Evolutionary conservation across 2,113 vertebrate genomes (phyloP).

Genomic region (Neofelis nebulosa): DNA sequence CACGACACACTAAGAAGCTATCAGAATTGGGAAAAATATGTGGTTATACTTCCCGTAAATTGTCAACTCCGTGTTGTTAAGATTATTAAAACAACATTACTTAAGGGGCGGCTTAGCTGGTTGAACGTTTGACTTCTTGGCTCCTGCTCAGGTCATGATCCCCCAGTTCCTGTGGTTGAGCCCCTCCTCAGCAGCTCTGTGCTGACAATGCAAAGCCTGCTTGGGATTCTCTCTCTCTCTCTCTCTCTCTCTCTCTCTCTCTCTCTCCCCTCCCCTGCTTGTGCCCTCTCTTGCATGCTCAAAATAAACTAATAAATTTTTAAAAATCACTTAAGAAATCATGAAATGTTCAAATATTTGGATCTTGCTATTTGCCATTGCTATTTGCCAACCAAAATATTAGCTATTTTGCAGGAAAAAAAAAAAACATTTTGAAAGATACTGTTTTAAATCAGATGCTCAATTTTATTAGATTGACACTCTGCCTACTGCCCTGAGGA

Average conservation of each 20-base stretch:
- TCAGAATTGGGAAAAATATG: background rate
- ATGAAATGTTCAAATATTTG: background rate
- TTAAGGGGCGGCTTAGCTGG: background rate
- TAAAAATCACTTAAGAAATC: background rate
- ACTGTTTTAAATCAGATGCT: background rate
- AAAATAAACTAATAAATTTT: too few relatives aligned
- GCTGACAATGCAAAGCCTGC: too few relatives aligned
- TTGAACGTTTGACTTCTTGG: too few relatives aligned
- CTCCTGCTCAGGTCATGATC: too few relatives aligned
- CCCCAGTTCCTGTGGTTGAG: too few relatives aligned
- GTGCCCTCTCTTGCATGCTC: too few relatives aligned
- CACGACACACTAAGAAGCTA: background rate
- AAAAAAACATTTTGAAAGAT: background rate
- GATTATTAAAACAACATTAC: background rate
- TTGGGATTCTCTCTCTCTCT: too few relatives aligned
- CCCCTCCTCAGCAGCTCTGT: too few relatives aligned
- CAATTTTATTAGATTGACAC: too few relatives aligned
- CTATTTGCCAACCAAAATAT: background rate
- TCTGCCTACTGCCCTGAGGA: too few relatives aligned
- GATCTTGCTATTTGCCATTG: background rate
- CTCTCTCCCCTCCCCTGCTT: too few relatives aligned
- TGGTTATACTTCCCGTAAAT: background rate
- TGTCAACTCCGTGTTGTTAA: background rate
- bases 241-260: too few relatives aligned
- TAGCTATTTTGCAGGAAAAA: background rate